Conservation (phyloP, 2,888 invertebrate species). For the Gonocerus acuteangulatus region DNA sequence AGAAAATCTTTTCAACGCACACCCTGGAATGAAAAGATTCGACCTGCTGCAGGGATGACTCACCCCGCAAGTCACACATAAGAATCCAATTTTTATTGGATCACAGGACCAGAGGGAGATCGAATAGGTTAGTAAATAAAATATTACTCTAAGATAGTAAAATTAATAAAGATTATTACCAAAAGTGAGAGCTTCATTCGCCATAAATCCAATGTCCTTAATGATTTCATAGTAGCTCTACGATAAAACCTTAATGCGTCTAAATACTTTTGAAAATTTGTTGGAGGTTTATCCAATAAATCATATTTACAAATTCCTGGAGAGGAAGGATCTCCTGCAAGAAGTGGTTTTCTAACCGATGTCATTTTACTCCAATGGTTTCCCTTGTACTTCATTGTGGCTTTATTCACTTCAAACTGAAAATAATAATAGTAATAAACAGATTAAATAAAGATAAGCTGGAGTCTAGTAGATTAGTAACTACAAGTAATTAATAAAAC, state of each 20-base stretch:
- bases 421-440: slow-evolving; percentile 1
- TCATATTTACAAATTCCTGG: slow-evolving; percentile 9
- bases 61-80: too few species aligned
- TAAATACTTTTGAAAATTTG: background rate
- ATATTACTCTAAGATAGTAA: too few species aligned
- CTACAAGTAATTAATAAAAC: too few species aligned
- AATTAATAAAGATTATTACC: background rate
- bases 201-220: slow-evolving; percentile 4
- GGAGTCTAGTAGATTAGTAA: too few species aligned
- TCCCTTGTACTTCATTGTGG: slow-evolving; percentile 19
- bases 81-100: too few species aligned
- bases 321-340: background rate
- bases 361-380: slow-evolving; percentile 13
- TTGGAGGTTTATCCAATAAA: slow-evolving; percentile 4
- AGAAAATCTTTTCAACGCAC: too few species aligned
- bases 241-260: slow-evolving; percentile 10
- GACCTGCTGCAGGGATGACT: too few species aligned
- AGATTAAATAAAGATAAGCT: too few species aligned
- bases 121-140: too few species aligned
- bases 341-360: background rate
- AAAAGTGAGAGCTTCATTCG: background rate
- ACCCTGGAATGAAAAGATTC: too few species aligned
- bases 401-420: slow-evolving; percentile 5
- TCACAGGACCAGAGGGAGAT: too few species aligned
- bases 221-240: background rate